Conservation (phyloP, 1,140 invertebrate genomes). For the Charaxes varanes region DNA sequence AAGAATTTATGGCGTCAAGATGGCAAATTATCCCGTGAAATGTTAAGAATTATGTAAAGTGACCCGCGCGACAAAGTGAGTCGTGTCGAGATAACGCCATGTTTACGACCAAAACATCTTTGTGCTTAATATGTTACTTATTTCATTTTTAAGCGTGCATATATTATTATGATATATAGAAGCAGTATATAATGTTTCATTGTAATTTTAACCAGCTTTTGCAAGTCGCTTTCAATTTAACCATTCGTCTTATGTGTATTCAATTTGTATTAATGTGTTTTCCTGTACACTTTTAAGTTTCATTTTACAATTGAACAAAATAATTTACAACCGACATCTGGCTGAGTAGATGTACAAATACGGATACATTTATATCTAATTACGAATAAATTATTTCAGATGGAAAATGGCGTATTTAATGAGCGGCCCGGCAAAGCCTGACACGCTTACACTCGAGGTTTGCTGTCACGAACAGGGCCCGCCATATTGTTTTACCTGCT, state of each 20-base stretch:
- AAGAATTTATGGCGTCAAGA: conserved; percentile 42
- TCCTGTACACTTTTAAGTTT: too few relatives aligned
- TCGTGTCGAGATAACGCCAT: conserved; percentile 11
- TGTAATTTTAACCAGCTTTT: too few relatives aligned
- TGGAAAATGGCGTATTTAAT: conserved; percentile 1
- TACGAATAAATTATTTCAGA: not conserved
- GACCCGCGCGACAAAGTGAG: conserved; percentile 10
- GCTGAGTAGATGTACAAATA: not conserved
- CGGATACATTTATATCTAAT: not conserved
- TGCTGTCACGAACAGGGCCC: conserved; percentile 6
- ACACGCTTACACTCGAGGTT: conserved; percentile 6
- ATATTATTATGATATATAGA: too few relatives aligned
- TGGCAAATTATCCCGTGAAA: conserved; percentile 43
- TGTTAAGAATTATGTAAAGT: conserved; percentile 41
- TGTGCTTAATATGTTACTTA: not conserved
- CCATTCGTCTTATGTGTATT: too few relatives aligned
- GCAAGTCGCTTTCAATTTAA: too few relatives aligned
- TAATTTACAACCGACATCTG: too few relatives aligned
- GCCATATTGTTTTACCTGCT: conserved; percentile 1
- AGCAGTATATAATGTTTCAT: too few relatives aligned
- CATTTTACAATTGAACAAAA: too few relatives aligned
- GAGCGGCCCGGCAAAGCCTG: conserved; percentile 1
- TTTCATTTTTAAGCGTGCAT: not conserved
- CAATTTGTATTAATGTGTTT: too few relatives aligned
- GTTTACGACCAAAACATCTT: conserved; percentile 4